Percentiles rank a stretch among this genome's conserved stretches.
Evolutionary conservation across 1,140 invertebrate species (phyloP).

Genomic region (Cryptotermes secundus): DNA sequence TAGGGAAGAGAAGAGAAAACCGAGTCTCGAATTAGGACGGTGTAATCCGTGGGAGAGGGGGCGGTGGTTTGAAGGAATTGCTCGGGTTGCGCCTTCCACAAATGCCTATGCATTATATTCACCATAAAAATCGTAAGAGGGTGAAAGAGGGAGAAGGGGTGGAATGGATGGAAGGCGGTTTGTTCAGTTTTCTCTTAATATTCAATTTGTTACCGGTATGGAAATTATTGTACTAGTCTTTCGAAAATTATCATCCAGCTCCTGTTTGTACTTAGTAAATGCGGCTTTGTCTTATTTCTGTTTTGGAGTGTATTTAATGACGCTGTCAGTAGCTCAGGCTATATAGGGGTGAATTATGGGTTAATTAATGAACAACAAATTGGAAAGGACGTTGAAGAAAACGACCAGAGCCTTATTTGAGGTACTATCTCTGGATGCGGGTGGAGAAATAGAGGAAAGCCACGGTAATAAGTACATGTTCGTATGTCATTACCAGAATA

Average conservation of each 20-base stretch:
- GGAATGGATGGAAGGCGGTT: neutral
- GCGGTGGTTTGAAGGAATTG: neutral
- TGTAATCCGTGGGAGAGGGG: neutral
- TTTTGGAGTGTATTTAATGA: no score
- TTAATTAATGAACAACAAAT: no score
- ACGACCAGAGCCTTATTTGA: no score
- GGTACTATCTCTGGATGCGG: no score
- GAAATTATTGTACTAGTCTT: constrained; percentile 14
- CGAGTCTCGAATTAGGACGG: constrained; percentile 13
- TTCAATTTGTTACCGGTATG: constrained; percentile 13
- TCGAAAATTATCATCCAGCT: neutral
- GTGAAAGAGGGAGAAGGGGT: neutral
- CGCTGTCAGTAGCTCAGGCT: no score
- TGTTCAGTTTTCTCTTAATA: constrained; percentile 18
- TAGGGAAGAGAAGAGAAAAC: neutral
- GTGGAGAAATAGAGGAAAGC: no score
- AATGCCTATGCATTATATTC: constrained; percentile 19
- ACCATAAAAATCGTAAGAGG: constrained; percentile 19
- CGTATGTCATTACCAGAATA: no score
- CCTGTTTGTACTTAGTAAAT: neutral
- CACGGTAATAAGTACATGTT: no score
- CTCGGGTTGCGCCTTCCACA: neutral
- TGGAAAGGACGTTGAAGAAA: no score
- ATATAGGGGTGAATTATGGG: no score
- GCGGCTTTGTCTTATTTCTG: no score